Evolutionary conservation across 2,888 invertebrate species (phyloP).

Genomic region (Anodontia alba): DNA sequence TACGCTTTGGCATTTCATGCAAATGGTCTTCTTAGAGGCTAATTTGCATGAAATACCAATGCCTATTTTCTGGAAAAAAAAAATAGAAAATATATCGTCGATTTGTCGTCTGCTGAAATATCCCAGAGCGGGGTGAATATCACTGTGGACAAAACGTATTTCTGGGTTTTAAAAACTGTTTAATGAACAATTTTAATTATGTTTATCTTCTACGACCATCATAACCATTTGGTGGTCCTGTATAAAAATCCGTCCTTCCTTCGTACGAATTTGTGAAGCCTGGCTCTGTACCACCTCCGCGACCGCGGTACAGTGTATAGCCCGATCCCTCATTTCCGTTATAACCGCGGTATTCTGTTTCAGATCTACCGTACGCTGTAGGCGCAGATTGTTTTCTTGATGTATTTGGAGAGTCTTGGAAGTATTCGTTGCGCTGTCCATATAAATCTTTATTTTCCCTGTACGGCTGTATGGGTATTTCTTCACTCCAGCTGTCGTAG

Average conservation of each 20-base stretch:
- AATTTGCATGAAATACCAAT: no score
- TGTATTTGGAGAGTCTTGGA: slow-evolving; percentile 20
- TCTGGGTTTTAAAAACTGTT: no score
- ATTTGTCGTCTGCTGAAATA: no score
- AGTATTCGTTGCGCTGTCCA: slow-evolving; percentile 35
- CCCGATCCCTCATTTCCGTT: neutral
- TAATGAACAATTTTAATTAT: no score
- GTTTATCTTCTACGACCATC: slow-evolving; percentile 15
- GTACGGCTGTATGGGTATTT: slow-evolving; percentile 57
- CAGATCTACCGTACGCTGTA: neutral
- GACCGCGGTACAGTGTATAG: neutral
- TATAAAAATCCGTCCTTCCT: slow-evolving; percentile 52
- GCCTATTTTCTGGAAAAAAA: no score
- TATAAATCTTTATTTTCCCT: slow-evolving; percentile 32
- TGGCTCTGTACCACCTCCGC: slow-evolving; percentile 19
- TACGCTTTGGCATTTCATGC: no score
- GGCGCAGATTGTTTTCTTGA: neutral
- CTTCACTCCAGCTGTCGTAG: slow-evolving; percentile 28
- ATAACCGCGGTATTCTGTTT: neutral
- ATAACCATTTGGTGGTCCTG: slow-evolving; percentile 54
- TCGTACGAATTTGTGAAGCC: slow-evolving; percentile 40
- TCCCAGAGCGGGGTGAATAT: no score
- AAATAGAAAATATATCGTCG: no score
- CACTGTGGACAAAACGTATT: no score
- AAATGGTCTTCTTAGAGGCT: no score